Percentiles rank a stretch among this genome's conserved stretches.
phyloP scores from a whole-genome alignment of 37 sponge, comb jelly and placozoan genomes.

The Agelas oroides region DNA sequence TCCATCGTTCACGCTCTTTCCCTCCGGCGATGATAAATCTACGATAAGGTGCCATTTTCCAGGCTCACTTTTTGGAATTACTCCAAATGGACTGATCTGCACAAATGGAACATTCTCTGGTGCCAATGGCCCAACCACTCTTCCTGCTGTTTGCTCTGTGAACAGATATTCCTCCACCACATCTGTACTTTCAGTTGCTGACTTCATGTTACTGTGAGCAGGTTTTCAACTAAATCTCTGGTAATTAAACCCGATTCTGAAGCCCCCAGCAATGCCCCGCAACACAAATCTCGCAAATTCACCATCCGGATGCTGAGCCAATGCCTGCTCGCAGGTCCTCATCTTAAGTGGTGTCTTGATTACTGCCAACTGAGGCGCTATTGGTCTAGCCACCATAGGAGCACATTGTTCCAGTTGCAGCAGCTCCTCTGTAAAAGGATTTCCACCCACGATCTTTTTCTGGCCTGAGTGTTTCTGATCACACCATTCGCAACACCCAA shows the following conservation, averaged over 20 bases:
- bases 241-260: constrained; percentile 16
- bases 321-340: background rate
- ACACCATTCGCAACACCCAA: too few relatives aligned
- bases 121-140: constrained; percentile 1
- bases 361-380: background rate
- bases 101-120: background rate
- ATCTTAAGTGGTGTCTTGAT: background rate
- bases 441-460: too few relatives aligned
- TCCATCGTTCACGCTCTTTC: constrained; percentile 28
- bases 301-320: background rate
- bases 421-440: too few relatives aligned
- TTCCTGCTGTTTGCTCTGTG: background rate
- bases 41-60: constrained; percentile 2
- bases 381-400: too few relatives aligned
- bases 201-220: constrained; percentile 5
- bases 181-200: background rate
- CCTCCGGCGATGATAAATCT: background rate
- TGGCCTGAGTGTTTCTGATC: too few relatives aligned
- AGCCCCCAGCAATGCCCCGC: background rate
- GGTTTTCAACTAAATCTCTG: background rate
- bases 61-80: constrained; percentile 9
- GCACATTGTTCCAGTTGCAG: too few relatives aligned
- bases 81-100: constrained; percentile 15
- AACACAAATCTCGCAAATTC: background rate
- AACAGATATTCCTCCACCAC: background rate